These are phyloP conservation scores for Drosophila erecta DNA, from an alignment of 1,140 invertebrate genomes.

Conservation along the genomic window DNA sequence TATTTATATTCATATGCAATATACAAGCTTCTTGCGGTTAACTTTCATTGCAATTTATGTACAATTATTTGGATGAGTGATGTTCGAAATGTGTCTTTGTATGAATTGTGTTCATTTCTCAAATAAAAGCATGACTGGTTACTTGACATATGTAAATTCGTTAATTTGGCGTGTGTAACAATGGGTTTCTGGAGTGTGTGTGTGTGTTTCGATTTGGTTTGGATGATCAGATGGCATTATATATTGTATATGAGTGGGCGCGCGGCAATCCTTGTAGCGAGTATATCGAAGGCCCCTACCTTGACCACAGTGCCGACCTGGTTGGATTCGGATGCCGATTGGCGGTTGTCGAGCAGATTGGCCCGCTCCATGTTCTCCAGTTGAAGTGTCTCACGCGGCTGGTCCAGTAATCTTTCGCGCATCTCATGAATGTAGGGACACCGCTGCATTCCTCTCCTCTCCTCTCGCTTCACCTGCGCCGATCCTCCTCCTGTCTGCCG, in stretches of 20 bases:
- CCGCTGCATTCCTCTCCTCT: slow-evolving; percentile 89
- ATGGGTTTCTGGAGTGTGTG: neutral
- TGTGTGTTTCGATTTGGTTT: slow-evolving; percentile 23
- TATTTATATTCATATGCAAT: slow-evolving; percentile 60
- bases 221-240: slow-evolving; percentile 9
- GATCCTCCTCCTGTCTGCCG: slow-evolving; percentile 26
- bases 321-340: slow-evolving; percentile 86
- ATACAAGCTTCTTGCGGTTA: slow-evolving; percentile 39
- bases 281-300: slow-evolving; percentile 86
- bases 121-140: too few relatives aligned
- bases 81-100: neutral
- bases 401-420: slow-evolving; percentile 93
- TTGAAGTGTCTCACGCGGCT: slow-evolving; percentile 86
- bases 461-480: slow-evolving; percentile 40
- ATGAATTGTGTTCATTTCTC: too few relatives aligned
- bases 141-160: too few relatives aligned
- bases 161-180: neutral
- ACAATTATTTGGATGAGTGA: too few relatives aligned
- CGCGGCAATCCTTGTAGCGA: slow-evolving; percentile 74
- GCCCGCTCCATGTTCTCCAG: slow-evolving; percentile 85
- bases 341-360: slow-evolving; percentile 87
- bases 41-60: neutral
- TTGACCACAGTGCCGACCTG: slow-evolving; percentile 94
- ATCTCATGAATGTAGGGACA: slow-evolving; percentile 96
- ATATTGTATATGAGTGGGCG: slow-evolving; percentile 43